Percentiles rank a stretch among this genome's conserved stretches.
phyloP scores from a whole-genome alignment of 1,140 invertebrate genomes.

The Drosophila ogumai region DNA sequence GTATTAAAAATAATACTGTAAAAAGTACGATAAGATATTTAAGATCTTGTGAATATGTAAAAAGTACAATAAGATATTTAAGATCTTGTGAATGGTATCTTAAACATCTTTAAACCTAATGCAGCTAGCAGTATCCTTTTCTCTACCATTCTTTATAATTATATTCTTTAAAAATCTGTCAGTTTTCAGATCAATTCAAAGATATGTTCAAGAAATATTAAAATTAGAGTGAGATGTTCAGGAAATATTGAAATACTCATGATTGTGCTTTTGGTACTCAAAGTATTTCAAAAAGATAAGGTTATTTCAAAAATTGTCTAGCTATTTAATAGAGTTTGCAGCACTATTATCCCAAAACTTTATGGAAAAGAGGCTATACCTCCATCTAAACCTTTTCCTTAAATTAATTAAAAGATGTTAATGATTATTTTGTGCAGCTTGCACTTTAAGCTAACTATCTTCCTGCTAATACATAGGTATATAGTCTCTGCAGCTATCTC shows the following conservation, averaged over 20 bases:
- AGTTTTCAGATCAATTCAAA: slow-evolving; percentile 1
- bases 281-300: not conserved
- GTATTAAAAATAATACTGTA: too few species aligned
- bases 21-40: not conserved
- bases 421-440: not conserved
- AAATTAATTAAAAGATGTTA: not conserved
- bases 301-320: not conserved
- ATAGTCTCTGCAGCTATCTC: not conserved
- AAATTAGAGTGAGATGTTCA: too few species aligned
- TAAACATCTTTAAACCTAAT: not conserved
- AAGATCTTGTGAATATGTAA: too few species aligned
- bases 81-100: not conserved
- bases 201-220: not conserved
- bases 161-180: not conserved
- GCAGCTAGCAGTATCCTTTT: not conserved
- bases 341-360: not conserved
- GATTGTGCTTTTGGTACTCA: not conserved
- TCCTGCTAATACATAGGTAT: not conserved
- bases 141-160: not conserved
- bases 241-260: not conserved
- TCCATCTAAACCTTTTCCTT: not conserved
- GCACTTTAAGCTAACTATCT: not conserved
- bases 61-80: not conserved
- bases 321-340: not conserved
- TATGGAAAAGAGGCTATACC: not conserved